Evolutionary conservation across 2,888 invertebrate species (phyloP), one percentile per base, ranked within the genome.

Genomic region (Notodonta dromedarius): DNA sequence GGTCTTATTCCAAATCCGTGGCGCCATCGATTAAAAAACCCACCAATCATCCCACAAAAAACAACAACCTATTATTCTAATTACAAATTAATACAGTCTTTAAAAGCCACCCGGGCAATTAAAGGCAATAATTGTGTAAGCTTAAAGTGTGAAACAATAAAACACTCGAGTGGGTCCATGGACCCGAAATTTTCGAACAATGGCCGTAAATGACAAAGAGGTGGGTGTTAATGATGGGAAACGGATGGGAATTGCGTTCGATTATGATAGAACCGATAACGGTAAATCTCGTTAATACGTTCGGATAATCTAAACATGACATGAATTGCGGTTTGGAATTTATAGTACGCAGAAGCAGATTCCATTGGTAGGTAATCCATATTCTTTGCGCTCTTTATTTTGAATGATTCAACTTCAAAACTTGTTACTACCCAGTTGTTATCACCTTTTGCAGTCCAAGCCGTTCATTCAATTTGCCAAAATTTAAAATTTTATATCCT

Each of bases 191-290:
- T 52, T 14, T 42, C 42, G 51, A 56, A 55, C 50, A 51, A 55
- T 51, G 16, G 56, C 44, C 56, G 24, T 56, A 56, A 56, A 56
- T 56, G 44, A 44, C 24, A 40, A 56, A 56, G 32, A 16, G 44
- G 64, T 63, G 58, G 65, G 67, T 56, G 67, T 62, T 67, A 67
- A 67, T 65, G 62, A 65, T 53, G 50, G 60, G 58, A 54, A 62
- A 61, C 57, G 46, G 42, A 54, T 54, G 39, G 13, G 56, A 62
- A 53, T 55, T 39, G 50, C 44, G 51, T 48, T 66, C 46, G 57
- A 61, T 65, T 60, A 62, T 65, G 62, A 62, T 63, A 54, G 53
- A 13, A 46, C 14, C 63, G 59, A 63, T 63, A 61, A 61, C 46
- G 56, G 16, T 54, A 40, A 61, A 62, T 53, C 60, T 54, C 58